These are phyloP conservation scores for Coptotermes formosanus DNA, from an alignment of 1,140 invertebrate species.

Conservation along the genomic window DNA sequence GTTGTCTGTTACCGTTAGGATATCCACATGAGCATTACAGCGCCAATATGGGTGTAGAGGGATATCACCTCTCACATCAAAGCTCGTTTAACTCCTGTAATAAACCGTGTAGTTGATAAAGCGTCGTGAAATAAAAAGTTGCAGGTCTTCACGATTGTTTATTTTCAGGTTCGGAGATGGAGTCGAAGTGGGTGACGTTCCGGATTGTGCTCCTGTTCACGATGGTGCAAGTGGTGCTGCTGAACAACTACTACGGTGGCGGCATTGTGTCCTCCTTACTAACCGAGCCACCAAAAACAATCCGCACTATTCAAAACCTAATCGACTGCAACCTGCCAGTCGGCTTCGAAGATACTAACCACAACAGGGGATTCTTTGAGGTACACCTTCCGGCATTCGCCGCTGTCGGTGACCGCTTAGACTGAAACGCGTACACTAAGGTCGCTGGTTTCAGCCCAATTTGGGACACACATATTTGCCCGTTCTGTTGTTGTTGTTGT, in stretches of 20 bases:
- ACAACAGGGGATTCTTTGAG: conserved; percentile 25
- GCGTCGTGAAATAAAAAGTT: no score
- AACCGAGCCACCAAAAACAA: conserved; percentile 23
- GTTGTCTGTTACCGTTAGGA: no score
- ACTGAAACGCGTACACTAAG: no score
- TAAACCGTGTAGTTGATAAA: no score
- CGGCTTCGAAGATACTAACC: conserved; percentile 19
- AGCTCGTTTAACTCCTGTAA: no score
- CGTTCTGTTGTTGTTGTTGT: no score
- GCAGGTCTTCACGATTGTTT: no score
- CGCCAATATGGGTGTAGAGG: no score
- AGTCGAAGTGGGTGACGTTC: conserved; percentile 20
- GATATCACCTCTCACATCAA: no score
- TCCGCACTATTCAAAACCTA: conserved; percentile 15
- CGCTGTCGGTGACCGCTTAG: background rate
- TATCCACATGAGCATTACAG: no score
- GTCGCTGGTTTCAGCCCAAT: no score
- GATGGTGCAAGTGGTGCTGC: background rate
- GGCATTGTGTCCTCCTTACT: conserved; percentile 28
- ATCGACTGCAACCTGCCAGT: conserved; percentile 18
- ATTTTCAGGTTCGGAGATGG: conserved; percentile 15
- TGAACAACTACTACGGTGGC: conserved; percentile 1
- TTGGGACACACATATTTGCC: no score
- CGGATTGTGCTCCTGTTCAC: conserved; percentile 27
- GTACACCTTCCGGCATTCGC: background rate